These are phyloP conservation scores for Pterocles gutturalis DNA, from an alignment of 2,113 vertebrate species.

Conservation along the genomic window DNA sequence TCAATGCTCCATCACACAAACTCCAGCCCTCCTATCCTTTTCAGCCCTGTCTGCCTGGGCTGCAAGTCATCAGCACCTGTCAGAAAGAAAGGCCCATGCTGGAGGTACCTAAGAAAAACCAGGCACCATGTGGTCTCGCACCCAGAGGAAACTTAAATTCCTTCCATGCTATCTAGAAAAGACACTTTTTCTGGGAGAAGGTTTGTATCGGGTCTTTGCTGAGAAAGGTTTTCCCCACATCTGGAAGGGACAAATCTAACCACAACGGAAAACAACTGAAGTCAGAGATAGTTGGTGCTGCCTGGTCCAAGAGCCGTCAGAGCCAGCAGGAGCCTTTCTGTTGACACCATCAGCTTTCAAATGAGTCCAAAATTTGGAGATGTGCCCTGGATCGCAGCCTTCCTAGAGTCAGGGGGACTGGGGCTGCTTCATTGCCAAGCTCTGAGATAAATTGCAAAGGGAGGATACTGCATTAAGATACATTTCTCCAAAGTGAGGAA, in stretches of 20 bases:
- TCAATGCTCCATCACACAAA: background rate
- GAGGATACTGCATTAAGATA: background rate
- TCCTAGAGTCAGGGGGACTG: background rate
- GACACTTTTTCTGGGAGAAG: background rate
- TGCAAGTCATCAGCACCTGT: background rate
- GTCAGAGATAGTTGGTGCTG: background rate
- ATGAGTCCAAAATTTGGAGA: background rate
- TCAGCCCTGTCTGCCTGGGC: background rate
- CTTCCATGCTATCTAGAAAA: background rate
- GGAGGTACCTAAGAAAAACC: background rate
- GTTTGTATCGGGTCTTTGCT: background rate
- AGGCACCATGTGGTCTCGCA: fast-evolving
- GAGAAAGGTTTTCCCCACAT: background rate
- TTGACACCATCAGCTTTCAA: background rate
- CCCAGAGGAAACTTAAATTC: background rate
- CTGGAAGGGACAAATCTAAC: background rate
- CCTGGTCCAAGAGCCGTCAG: background rate
- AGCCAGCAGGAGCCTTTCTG: background rate
- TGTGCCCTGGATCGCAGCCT: background rate
- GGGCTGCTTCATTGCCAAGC: background rate
- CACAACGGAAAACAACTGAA: background rate
- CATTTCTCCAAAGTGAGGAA: background rate
- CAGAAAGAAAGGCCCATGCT: background rate
- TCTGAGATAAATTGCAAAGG: background rate
- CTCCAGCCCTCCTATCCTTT: background rate